Conservation (phyloP, 2,797 vertebrate species). For the Manis crassicaudata region DNA sequence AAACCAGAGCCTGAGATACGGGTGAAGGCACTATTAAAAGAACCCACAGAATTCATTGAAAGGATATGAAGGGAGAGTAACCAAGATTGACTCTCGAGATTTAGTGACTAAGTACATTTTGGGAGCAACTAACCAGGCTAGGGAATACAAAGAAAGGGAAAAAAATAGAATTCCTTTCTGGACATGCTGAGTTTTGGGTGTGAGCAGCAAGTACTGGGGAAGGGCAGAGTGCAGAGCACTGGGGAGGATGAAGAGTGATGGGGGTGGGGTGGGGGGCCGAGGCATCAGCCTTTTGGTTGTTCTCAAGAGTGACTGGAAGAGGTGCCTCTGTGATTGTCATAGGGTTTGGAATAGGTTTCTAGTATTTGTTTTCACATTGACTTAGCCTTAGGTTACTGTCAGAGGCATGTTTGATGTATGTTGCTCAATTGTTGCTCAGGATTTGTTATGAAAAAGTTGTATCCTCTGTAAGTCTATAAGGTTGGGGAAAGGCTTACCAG, state of each 20-base stretch:
- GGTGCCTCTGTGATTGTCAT: neutral
- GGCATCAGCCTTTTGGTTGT: neutral
- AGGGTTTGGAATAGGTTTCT: neutral
- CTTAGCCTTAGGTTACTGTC: neutral
- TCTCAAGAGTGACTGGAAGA: neutral
- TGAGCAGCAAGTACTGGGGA: neutral
- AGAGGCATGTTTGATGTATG: neutral
- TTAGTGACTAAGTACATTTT: neutral
- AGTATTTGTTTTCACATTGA: neutral
- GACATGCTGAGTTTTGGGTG: neutral
- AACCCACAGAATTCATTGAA: neutral
- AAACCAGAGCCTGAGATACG: neutral
- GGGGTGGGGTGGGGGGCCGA: neutral
- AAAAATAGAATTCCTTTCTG: neutral
- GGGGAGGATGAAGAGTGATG: neutral
- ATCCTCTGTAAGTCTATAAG: neutral
- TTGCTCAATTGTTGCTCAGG: neutral
- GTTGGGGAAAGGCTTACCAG: neutral
- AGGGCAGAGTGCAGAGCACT: neutral
- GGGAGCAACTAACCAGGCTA: neutral
- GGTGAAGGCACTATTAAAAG: neutral
- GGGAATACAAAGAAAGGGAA: neutral
- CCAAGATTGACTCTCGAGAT: neutral
- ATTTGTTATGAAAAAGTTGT: slow-evolving; percentile 30
- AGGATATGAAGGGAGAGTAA: neutral